Percentiles rank a stretch among this genome's conserved stretches.
Evolutionary conservation across 2,888 invertebrate genomes (phyloP).

Genomic region (Troides aeacus): DNA sequence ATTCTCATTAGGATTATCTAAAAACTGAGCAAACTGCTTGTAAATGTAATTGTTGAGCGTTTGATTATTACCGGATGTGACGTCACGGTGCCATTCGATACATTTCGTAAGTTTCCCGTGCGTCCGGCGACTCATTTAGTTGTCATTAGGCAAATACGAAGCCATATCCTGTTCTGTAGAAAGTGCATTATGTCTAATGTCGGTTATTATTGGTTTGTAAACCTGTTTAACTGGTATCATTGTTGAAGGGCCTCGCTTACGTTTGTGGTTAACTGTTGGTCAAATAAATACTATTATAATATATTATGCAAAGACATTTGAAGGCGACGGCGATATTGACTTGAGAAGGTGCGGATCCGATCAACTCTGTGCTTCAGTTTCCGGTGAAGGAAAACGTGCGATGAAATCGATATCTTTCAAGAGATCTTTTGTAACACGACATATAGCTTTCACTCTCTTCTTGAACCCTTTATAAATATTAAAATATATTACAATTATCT

Average conservation of each 20-base stretch:
- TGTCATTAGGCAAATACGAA: conserved; percentile 37
- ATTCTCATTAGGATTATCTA: not conserved
- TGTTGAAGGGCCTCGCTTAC: not conserved
- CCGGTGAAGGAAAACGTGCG: not conserved
- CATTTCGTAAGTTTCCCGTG: conserved; percentile 34
- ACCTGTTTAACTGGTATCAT: conserved; percentile 15
- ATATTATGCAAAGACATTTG: too few relatives aligned
- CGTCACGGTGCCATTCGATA: conserved; percentile 30
- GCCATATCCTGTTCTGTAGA: conserved; percentile 38
- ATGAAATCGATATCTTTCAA: not conserved
- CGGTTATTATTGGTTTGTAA: conserved; percentile 24
- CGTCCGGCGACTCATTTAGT: conserved; percentile 36
- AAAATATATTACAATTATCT: too few relatives aligned
- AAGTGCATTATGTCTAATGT: conserved; percentile 25
- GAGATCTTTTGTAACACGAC: not conserved
- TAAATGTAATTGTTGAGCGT: not conserved
- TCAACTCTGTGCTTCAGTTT: not conserved
- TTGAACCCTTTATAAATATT: too few relatives aligned
- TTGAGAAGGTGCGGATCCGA: not conserved
- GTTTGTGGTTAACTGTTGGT: not conserved
- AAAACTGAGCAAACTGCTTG: not conserved
- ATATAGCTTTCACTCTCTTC: not conserved
- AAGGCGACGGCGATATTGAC: too few relatives aligned
- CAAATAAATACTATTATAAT: not conserved
- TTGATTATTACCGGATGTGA: conserved; percentile 21